Base-by-base conservation (phyloP, 2,113 vertebrate genomes). In the Bungarus multicinctus region DNA sequence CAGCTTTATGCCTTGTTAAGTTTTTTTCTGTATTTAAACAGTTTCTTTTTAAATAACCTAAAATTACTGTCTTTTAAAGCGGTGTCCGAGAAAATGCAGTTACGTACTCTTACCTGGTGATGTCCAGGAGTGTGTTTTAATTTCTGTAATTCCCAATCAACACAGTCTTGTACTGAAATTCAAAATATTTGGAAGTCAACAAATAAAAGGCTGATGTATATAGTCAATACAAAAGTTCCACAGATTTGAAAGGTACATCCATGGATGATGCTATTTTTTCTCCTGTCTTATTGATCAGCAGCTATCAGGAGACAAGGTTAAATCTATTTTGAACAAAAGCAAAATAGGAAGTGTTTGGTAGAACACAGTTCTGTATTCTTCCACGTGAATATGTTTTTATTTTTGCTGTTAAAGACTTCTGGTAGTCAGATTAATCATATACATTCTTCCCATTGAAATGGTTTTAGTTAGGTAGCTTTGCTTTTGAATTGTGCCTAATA, bases 401-500 rank as follows among this genome's bases (percentile, higher is more conserved):
- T 27, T 93, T 30, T 95, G 95, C 94, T 96, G 95, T 96, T 95
- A 95, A 55, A 95, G 95, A 94, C 93, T 92, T 91, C 53, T 93
- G 86, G 93, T 96, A 95, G 95, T 94, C 95, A 93, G 95, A 88
- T 93, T 94, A 94, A 94, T 94, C 95, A 81, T 64, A 93, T 91
- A 93, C 92, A 88, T 94, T 92, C 93, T 93, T 92, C 94, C 93
- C 92, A 1, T 1, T 2, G 55, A 85, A 95, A 1, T 92, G 91
- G 89, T 47, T 93, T 96, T 94, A 87, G 54, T 47, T 47, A 96
- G 87, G 94, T 95, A 97, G 94, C 93, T 94, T 95, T 97, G 96
- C 93, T 92, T 93, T 97, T 94, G 34, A 81, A 81, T 81, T 81
- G 34, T 81, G 74, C 34, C 74, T 43, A 22, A 20, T 43, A 22